These are phyloP conservation scores for Metopia argyrocephala DNA, from an alignment of 2,888 invertebrate genomes.

Conservation along the genomic window DNA sequence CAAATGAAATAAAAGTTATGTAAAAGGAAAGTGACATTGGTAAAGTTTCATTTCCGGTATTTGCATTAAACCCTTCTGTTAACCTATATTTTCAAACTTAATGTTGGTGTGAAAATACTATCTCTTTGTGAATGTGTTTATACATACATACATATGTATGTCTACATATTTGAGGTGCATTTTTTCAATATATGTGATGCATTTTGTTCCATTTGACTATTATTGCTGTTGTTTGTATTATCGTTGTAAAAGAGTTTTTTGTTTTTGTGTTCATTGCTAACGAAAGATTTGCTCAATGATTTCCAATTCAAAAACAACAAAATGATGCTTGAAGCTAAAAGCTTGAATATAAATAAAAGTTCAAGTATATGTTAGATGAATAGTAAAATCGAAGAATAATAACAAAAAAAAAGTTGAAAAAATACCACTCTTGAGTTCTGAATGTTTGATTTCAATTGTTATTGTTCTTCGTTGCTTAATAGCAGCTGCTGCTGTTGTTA, in stretches of 20 bases:
- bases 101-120: no score
- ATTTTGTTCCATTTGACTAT: slow-evolving; percentile 36
- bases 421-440: slow-evolving; percentile 45
- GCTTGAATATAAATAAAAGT: slow-evolving; percentile 53
- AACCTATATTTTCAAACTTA: slow-evolving; percentile 15
- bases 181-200: slow-evolving; percentile 24
- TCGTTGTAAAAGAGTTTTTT: background rate
- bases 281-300: slow-evolving; percentile 59
- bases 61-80: slow-evolving; percentile 44
- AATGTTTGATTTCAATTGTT: slow-evolving; percentile 40
- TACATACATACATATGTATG: background rate
- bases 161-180: slow-evolving; percentile 7
- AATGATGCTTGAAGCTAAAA: slow-evolving; percentile 56
- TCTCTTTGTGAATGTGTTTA: background rate
- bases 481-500: slow-evolving; percentile 7
- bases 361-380: slow-evolving; percentile 35
- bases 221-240: background rate
- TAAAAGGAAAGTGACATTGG: slow-evolving; percentile 53
- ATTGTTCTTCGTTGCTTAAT: background rate
- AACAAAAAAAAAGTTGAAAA: background rate
- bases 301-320: slow-evolving; percentile 53
- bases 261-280: slow-evolving; percentile 35
- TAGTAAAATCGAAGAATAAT: background rate
- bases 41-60: slow-evolving; percentile 62
- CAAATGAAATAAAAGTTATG: background rate